Evolutionary conservation across 2,888 invertebrate genomes (phyloP).

Genomic region (Mesopsocus fuscifrons): DNA sequence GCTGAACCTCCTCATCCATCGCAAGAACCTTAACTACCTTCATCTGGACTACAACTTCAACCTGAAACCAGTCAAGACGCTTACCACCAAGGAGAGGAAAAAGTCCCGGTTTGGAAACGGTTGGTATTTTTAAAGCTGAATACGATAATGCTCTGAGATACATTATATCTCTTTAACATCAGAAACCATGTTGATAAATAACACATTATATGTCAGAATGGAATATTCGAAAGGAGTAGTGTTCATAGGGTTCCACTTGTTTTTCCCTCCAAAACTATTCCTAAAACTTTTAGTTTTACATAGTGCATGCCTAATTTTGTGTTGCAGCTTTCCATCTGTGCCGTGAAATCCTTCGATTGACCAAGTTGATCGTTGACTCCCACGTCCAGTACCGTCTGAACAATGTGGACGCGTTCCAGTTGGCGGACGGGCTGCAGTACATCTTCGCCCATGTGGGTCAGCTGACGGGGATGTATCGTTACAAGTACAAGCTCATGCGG

Average conservation of each 20-base stretch:
- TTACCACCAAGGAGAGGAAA: conserved; percentile 98
- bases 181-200: neutral
- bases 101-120: conserved; percentile 94
- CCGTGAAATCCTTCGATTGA: conserved; percentile 93
- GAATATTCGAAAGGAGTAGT: too few relatives aligned
- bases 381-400: conserved; percentile 98
- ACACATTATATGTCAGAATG: too few relatives aligned
- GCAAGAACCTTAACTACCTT: conserved; percentile 97
- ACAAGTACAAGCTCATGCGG: conserved; percentile 96
- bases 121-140: too few relatives aligned
- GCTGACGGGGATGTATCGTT: conserved; percentile 98
- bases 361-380: conserved; percentile 95
- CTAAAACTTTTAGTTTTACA: too few relatives aligned
- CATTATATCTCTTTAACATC: too few relatives aligned
- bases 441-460: conserved; percentile 99
- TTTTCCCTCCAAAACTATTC: neutral
- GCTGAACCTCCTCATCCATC: conserved; percentile 95
- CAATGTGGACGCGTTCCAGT: conserved; percentile 97
- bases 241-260: too few relatives aligned
- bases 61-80: conserved; percentile 95
- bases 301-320: too few relatives aligned
- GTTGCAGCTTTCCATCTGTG: conserved; percentile 89
- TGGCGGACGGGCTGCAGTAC: conserved; percentile 96
- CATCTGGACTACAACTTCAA: conserved; percentile 99
- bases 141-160: too few relatives aligned